Percentiles rank a stretch among this genome's conserved stretches.
These are phyloP conservation scores for Ctenopoma multispine DNA, from an alignment of 2,797 vertebrate genomes.

Conservation along the genomic window DNA sequence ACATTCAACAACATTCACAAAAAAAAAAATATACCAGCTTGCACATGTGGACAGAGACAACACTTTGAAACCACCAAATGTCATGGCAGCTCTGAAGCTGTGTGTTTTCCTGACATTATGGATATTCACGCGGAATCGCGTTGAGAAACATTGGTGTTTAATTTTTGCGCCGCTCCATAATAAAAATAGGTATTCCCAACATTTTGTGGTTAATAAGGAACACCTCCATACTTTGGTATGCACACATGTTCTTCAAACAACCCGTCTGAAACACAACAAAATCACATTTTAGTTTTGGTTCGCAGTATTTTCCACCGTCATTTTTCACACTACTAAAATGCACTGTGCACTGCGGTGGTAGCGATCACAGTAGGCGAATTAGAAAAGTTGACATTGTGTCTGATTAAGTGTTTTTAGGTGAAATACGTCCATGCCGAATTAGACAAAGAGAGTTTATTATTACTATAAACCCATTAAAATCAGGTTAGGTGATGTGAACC, in stretches of 20 bases:
- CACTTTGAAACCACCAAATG: background rate
- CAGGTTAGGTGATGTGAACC: background rate
- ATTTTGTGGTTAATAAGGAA: background rate
- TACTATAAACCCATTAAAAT: background rate
- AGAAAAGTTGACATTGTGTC: slow-evolving; percentile 69
- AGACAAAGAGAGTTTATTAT: background rate
- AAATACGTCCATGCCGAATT: slow-evolving; percentile 32
- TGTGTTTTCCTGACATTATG: background rate
- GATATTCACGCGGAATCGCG: slow-evolving; percentile 19
- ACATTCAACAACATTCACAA: background rate
- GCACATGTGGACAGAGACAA: background rate
- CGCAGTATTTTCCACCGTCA: background rate
- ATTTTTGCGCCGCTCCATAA: background rate
- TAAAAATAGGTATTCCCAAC: background rate
- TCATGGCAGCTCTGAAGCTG: background rate
- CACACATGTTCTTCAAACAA: background rate
- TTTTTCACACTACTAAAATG: background rate
- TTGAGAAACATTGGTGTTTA: background rate
- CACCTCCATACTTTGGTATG: slow-evolving; percentile 21
- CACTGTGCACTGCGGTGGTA: slow-evolving; percentile 1
- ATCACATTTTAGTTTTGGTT: background rate
- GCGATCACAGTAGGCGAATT: slow-evolving; percentile 2
- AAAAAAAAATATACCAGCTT: slow-evolving; percentile 11
- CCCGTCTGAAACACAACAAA: fast-evolving
- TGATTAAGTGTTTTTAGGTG: slow-evolving; percentile 22